Base-by-base conservation (phyloP, 2,113 vertebrate genomes). In the Prionailurus bengalensis region DNA sequence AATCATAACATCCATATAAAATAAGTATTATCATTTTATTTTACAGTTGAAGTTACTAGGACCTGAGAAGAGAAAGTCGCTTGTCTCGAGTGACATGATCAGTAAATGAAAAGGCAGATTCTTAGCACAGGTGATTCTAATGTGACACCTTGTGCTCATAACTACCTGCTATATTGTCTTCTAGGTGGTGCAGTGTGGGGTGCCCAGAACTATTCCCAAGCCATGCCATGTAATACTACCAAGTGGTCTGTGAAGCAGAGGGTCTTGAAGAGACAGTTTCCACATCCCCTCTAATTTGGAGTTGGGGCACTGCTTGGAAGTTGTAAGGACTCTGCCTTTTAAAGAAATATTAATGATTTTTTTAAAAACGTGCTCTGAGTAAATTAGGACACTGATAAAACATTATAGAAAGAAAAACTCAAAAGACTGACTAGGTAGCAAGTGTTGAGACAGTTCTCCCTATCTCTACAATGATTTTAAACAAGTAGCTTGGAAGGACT, bases 301-400 rank as follows among this genome's bases (percentile, higher is more conserved):
- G 17, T 27, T 48, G 78, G 27, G 19, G 7, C 39, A 33, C 68
- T 71, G 6, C 27, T 58, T 74, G 1, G 14, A 84, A 87, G 14
- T 31, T 90, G 6, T 25, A 63, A 16, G 4, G n/a, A 66, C 21
- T 61, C 10, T 76, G 45, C 7, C 16, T 92, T 73, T 51, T 42
- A 45, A 93, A n/a, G 33, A 29, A 88, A 93, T 92, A 81, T 25
- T 68, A 91, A 81, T 61, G 4, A 74, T 82, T 68, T 45, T 36
- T 36, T 36, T 27, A 68, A 97, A 70, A n/a, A 66, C 7, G 7
- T 87, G 14, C 19, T 13, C 42, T 73, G 21, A 53, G 45, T 66
- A 61, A 51, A 73, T n/a, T 42, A 90, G 11, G 9, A 17, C n/a
- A 96, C 14, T 63, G 12, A 45, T 68, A 90, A 89, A 84, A 84